A percentile compares a stretch with the other conserved stretches of the same genome.
Conservation (phyloP, 2,888 invertebrate genomes). For the Drosophila ustulata region DNA sequence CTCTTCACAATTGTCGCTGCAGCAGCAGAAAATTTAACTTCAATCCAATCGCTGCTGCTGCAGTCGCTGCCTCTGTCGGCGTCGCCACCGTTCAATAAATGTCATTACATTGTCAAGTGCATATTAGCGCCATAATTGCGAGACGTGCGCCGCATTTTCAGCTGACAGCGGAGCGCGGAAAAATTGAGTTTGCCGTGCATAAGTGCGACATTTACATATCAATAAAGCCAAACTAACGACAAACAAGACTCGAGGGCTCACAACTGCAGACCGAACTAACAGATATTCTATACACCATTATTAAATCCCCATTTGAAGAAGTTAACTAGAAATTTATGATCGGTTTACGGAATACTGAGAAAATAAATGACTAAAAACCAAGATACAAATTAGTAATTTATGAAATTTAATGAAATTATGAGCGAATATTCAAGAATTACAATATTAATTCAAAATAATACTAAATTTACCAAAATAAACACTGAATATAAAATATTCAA, state of each 20-base stretch:
- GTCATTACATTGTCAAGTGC: conserved; percentile 80
- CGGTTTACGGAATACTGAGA: too few species aligned
- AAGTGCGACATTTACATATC: conserved; percentile 59
- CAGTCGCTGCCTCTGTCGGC: conserved; percentile 11
- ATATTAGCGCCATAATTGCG: conserved; percentile 78
- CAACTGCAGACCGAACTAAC: neutral
- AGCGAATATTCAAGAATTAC: too few species aligned
- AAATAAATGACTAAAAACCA: too few species aligned
- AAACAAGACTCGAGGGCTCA: neutral
- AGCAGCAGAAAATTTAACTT: conserved; percentile 9
- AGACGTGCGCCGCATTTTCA: conserved; percentile 68
- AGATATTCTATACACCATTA: neutral
- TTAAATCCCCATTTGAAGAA: too few species aligned
- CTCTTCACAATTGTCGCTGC: conserved; percentile 31
- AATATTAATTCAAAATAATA: too few species aligned
- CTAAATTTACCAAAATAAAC: too few species aligned
- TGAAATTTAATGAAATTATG: too few species aligned
- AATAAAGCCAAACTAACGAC: conserved; percentile 51
- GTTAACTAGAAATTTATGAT: too few species aligned
- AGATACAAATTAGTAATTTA: too few species aligned
- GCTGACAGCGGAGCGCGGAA: conserved; percentile 6
- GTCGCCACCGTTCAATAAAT: conserved; percentile 68
- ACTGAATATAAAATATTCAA: too few species aligned
- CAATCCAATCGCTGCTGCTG: neutral
- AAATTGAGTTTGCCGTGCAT: conserved; percentile 41